phyloP scores from a whole-genome alignment of 2,113 vertebrate species.

The Phylloscopus whistleri region DNA sequence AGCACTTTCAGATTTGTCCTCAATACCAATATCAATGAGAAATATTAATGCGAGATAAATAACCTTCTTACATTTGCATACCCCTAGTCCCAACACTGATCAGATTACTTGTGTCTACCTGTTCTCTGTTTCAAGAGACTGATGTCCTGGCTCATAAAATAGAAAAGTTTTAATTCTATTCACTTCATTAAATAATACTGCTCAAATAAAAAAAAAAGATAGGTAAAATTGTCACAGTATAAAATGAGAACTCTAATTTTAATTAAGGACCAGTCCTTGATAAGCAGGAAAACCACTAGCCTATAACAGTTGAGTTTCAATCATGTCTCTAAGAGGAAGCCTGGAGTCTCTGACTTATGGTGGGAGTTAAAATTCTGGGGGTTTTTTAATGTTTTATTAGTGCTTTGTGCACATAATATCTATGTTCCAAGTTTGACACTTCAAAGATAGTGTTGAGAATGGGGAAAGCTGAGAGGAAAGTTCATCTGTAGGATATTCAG shows the following conservation, averaged over 20 bases:
- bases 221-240: background rate
- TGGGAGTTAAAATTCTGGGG: background rate
- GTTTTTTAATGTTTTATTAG: background rate
- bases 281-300: background rate
- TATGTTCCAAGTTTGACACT: background rate
- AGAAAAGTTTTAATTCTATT: background rate
- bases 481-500: background rate
- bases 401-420: background rate
- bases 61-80: background rate
- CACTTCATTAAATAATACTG: background rate
- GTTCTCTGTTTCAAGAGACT: background rate
- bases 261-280: background rate
- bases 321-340: background rate
- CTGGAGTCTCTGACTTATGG: background rate
- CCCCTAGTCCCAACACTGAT: background rate
- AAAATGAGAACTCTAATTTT: background rate
- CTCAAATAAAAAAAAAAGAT: background rate
- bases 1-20: background rate
- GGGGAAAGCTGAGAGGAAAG: background rate
- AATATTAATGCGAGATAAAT: background rate
- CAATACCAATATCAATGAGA: background rate
- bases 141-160: background rate
- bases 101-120: background rate
- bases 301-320: background rate
- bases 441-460: background rate